Percentiles rank a stretch among this genome's conserved stretches.
These are phyloP conservation scores for Nebria salina DNA, from an alignment of 2,888 invertebrate genomes.

Conservation along the genomic window DNA sequence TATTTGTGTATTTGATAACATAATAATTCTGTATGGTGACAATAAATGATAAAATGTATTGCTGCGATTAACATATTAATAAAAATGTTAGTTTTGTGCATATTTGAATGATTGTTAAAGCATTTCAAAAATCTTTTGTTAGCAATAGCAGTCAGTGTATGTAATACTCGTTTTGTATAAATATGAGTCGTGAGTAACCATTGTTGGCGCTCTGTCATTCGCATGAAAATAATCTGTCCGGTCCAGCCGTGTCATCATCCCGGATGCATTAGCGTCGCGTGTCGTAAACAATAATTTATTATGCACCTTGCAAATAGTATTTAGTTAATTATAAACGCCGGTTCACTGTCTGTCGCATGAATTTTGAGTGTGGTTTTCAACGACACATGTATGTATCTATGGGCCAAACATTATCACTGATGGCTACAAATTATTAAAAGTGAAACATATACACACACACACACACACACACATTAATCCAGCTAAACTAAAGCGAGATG, in stretches of 20 bases:
- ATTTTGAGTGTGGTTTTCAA: conserved; percentile 37
- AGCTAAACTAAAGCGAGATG: conserved; percentile 39
- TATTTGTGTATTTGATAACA: no score
- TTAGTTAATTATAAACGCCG: conserved; percentile 46
- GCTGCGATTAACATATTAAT: no score
- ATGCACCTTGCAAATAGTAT: conserved; percentile 55
- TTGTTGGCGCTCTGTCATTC: conserved; percentile 50
- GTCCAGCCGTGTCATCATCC: conserved; percentile 55
- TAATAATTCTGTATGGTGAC: no score
- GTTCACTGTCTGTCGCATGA: conserved; percentile 31
- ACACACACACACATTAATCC: conserved; percentile 56
- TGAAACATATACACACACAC: no score
- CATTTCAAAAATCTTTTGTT: no score
- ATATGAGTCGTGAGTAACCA: neutral
- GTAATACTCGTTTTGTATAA: neutral
- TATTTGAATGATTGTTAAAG: no score
- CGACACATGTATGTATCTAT: neutral
- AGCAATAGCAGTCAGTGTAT: neutral
- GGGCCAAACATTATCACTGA: neutral
- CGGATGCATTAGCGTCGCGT: conserved; percentile 52
- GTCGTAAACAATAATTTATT: conserved; percentile 60
- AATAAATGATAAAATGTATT: no score
- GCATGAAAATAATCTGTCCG: conserved; percentile 59
- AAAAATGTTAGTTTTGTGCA: no score
- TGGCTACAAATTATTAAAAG: no score